Evolutionary conservation across 2,797 vertebrate species (phyloP).

Genomic region (Distichodus sexfasciatus): DNA sequence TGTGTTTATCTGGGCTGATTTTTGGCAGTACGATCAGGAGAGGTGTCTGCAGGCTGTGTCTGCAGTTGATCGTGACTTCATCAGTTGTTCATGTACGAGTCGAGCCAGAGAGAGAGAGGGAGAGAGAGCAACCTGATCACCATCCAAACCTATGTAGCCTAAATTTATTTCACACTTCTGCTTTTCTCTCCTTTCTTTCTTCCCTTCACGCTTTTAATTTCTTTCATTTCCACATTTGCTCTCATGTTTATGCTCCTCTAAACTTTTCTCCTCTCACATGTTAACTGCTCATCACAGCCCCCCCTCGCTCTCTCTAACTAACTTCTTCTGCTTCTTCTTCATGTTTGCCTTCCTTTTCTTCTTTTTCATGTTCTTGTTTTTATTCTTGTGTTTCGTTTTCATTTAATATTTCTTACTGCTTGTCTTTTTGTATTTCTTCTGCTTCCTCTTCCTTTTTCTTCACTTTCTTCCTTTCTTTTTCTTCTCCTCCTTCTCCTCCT

Average conservation of each 20-base stretch:
- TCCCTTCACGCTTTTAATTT: not conserved
- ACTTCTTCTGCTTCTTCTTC: too few species aligned
- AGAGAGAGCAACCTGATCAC: constrained; percentile 23
- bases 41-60: constrained; percentile 21
- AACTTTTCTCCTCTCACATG: too few species aligned
- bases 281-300: too few species aligned
- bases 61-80: constrained; percentile 30
- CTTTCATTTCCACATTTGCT: too few species aligned
- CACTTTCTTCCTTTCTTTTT: not conserved
- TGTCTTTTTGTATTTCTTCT: not conserved
- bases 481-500: too few species aligned
- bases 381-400: not conserved
- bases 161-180: too few species aligned
- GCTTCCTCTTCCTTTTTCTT: not conserved
- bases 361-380: not conserved
- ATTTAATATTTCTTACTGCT: not conserved
- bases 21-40: too few species aligned
- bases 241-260: too few species aligned
- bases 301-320: too few species aligned
- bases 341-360: not conserved
- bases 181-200: not conserved
- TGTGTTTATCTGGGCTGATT: too few species aligned
- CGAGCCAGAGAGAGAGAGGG: too few species aligned
- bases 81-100: constrained; percentile 30
- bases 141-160: constrained; percentile 1